Evolutionary conservation across 2,888 invertebrate genomes (phyloP).

Genomic region (Acrobasis consociella): DNA sequence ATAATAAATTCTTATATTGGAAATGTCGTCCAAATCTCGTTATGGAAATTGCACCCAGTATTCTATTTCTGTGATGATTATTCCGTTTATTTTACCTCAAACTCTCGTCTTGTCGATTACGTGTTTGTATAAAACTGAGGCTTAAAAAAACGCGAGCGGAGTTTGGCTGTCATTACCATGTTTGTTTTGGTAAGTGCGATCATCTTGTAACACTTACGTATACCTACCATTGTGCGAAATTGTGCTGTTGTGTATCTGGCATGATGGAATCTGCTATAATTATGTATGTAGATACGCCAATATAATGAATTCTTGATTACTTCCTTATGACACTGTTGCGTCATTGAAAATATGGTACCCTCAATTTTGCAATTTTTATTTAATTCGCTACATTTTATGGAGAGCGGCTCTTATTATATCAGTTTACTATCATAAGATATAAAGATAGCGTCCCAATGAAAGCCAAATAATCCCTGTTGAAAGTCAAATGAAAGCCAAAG

Average conservation of each 20-base stretch:
- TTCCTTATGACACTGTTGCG: conserved; percentile 15
- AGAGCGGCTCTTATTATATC: not conserved
- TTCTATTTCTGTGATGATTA: not conserved
- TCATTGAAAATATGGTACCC: conserved; percentile 6
- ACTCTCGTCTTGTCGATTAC: not conserved
- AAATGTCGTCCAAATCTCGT: conserved; percentile 11
- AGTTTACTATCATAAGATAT: too few species aligned
- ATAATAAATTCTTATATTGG: conserved; percentile 1
- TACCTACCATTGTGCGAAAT: conserved; percentile 12
- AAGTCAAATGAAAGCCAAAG: too few species aligned
- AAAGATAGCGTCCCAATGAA: not conserved
- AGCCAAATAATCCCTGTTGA: too few species aligned
- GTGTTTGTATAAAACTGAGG: not conserved
- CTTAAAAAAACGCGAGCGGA: not conserved
- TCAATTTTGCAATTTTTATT: not conserved
- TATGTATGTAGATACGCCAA: not conserved
- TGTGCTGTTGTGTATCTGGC: not conserved
- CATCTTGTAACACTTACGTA: conserved; percentile 1
- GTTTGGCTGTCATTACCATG: conserved; percentile 4
- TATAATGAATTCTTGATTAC: conserved; percentile 15
- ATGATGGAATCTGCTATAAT: not conserved
- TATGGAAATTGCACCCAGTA: conserved; percentile 5
- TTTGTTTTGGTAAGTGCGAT: conserved; percentile 20
- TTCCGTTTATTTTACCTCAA: conserved; percentile 2
- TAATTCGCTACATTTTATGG: too few species aligned